Evolutionary conservation across 2,797 vertebrate species (phyloP).

Genomic region (Avahi laniger): DNA sequence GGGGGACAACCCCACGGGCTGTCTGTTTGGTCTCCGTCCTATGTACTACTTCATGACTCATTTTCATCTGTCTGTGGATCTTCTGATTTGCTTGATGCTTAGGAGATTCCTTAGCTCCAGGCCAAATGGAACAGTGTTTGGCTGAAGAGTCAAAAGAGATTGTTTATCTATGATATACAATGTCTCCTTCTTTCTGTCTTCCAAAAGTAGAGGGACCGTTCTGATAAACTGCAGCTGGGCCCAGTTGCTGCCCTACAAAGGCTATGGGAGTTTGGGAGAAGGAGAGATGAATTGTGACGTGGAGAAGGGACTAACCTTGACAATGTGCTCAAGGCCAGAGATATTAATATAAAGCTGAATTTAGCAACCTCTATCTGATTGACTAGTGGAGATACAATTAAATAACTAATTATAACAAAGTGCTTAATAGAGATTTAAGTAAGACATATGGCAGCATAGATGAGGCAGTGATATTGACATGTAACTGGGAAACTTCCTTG

Average conservation of each 20-base stretch:
- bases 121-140: not conserved
- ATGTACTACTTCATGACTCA: not conserved
- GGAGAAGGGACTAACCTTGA: not conserved
- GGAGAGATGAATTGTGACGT: not conserved
- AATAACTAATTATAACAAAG: not conserved
- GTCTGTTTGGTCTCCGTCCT: not conserved
- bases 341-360: not conserved
- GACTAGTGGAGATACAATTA: not conserved
- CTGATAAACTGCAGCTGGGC: not conserved
- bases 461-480: not conserved
- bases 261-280: not conserved
- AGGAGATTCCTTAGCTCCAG: not conserved
- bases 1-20: not conserved
- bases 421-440: not conserved
- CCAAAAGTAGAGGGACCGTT: not conserved
- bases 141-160: not conserved
- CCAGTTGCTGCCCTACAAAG: not conserved
- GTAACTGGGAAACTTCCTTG: not conserved
- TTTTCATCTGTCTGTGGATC: not conserved
- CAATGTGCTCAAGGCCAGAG: not conserved
- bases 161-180: not conserved
- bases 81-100: not conserved
- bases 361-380: not conserved
- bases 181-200: not conserved
- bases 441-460: not conserved